Base-by-base conservation (phyloP, 2,888 invertebrate species). In the Pycnomerus fuliginosus region DNA sequence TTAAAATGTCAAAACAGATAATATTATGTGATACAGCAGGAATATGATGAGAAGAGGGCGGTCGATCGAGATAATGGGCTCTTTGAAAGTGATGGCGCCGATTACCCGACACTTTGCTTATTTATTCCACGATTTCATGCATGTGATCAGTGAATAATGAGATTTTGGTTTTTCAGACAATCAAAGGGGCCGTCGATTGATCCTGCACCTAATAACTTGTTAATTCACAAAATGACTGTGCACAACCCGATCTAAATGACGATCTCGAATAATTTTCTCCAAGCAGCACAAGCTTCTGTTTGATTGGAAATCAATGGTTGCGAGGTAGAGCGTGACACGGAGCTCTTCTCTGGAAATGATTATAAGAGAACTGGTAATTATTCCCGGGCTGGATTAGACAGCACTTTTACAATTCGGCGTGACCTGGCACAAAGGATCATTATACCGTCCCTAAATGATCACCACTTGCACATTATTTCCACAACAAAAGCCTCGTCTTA, bases 361-460 rank as follows among this genome's bases (percentile, higher is more conserved):
- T 56, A 48, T 43, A 48, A 47, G 49, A 48, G 45, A 49, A 41
- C 47, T 48, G 43, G 55, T 56, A 55, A 53, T 55, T 55, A 55
- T 52, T 50, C 53, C 45, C 48, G 34, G 50, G 55, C 52, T 53
- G 56, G 50, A 58, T 58, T 58, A 58, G 55, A 53, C 55, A 56
- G 58, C 56, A 58, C 52, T 56, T 58, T 56, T 56, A 52, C 46
- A 56, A 55, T 55, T 47, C 44, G 43, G 53, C 55, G 55, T 54
- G 53, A 56, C 53, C 53, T 48, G 45, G 46, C 42, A 57, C 53
- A 54, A 57, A 57, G 45, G 51, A 52, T 50, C 53, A 46, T 52
- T 55, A 50, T 49, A 55, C 47, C 50, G 50, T 48, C 46, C 52
- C 49, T 54, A 50, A 51, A 55, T 53, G 52, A 53, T 49, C 49